Evolutionary conservation across 2,888 invertebrate genomes (phyloP), one percentile per base, ranked within the genome.

Genomic region (Apeira syringaria): DNA sequence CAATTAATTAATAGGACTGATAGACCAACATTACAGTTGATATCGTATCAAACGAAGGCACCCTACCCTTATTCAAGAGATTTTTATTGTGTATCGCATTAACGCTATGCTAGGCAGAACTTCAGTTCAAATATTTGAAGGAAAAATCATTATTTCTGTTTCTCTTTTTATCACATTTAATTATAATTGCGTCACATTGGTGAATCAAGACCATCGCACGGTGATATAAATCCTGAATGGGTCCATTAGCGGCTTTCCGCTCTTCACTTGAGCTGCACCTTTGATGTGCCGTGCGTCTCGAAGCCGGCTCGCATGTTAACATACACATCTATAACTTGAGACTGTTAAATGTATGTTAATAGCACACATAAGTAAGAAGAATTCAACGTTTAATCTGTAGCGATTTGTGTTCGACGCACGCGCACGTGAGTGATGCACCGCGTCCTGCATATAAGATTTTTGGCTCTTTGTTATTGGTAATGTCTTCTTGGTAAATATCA

Each of bases 321-420:
- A 26, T 26, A 20, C 7, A 31, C 45, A 35, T 27, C 15, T 17
- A 39, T 46, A 46, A 35, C 31, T 31, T 31, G 26, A 32, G 37
- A 15, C 27, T 15, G 25, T 24, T 26, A 17, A 11, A 24, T 38
- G 26, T 37, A 10, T 27, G 13, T 35, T 26, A 35, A 30, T n/a
- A 37, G 8, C 22, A 24, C 22, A 24, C 28, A 13, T 15, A 24
- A n/a, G 26, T 27, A 7, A 10, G 11, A 26, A 28, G 26, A 17
- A 15, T 25, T 25, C 12, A 25, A 35, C 29, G 12, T 35, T 26
- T 26, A 77, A 75, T 71, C 64, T 72, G 68, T 68, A 74, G 62
- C 71, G 74, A 82, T 86, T 83, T 74, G 75, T 56, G 74, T 79
- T 80, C 83, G 51, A 54, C 56, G 68, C 82, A 82, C 83, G 80